Evolutionary conservation across 2,113 vertebrate genomes (phyloP).

Genomic region (Eubucco bourcierii): DNA sequence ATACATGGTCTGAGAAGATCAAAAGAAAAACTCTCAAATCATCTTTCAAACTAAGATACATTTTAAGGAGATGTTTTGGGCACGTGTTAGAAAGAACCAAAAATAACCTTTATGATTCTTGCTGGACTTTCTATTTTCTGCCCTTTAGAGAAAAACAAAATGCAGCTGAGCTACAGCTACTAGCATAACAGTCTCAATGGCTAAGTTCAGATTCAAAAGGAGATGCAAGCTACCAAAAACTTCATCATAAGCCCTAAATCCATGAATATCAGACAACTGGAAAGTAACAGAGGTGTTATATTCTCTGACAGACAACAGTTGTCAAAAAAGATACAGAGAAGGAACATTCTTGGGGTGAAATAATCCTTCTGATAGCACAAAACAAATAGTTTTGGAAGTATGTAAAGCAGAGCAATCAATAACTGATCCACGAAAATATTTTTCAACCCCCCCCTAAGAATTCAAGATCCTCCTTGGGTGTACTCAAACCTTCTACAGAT

Average conservation of each 20-base stretch:
- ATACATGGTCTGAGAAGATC: not conserved
- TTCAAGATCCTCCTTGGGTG: not conserved
- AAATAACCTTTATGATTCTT: not conserved
- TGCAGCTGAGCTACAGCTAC: not conserved
- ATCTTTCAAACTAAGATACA: no score
- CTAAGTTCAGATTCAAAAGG: not conserved
- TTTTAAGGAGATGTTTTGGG: not conserved
- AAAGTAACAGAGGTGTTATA: not conserved
- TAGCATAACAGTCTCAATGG: not conserved
- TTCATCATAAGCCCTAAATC: not conserved
- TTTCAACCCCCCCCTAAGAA: not conserved
- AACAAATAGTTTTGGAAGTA: not conserved
- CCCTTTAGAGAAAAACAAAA: not conserved
- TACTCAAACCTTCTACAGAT: not conserved
- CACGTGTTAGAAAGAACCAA: not conserved
- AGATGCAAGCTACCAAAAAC: not conserved
- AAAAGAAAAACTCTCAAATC: not conserved
- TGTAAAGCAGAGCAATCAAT: not conserved
- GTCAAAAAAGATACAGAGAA: not conserved
- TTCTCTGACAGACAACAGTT: not conserved
- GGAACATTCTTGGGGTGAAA: not conserved
- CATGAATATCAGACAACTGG: not conserved
- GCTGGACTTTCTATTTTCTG: not conserved
- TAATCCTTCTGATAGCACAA: not conserved
- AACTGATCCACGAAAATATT: not conserved